Conservation (phyloP, 2,797 vertebrate species). For the Manis javanica region DNA sequence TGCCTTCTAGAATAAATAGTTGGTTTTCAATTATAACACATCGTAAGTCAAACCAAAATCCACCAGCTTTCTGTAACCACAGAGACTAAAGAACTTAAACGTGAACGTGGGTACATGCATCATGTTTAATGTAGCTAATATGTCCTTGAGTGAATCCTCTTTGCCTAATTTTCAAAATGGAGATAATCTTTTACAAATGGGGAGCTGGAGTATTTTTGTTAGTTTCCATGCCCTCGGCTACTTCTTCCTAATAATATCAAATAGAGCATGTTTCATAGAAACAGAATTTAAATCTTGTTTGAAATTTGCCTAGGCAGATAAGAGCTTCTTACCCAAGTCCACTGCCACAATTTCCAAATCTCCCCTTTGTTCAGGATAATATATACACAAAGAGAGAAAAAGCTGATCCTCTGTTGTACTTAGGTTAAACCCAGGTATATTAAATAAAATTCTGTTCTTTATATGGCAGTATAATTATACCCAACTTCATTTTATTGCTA, state of each 20-base stretch:
- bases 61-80: constrained; percentile 27
- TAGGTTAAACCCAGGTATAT: background rate
- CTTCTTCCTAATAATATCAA: background rate
- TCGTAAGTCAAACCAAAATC: background rate
- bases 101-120: background rate
- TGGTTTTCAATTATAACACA: background rate
- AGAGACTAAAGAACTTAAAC: background rate
- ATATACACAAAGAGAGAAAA: background rate
- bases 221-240: background rate
- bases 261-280: background rate
- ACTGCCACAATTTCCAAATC: background rate
- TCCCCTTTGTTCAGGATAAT: background rate
- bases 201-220: background rate
- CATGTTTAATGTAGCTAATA: constrained; percentile 1
- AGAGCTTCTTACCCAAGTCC: background rate
- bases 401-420: background rate
- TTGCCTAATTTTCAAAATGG: background rate
- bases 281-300: background rate
- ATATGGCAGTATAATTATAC: background rate
- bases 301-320: background rate
- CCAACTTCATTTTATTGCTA: background rate
- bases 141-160: background rate
- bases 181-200: background rate
- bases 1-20: background rate
- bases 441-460: background rate